These are phyloP conservation scores for Zaprionus camerounensis DNA, from an alignment of 1,140 invertebrate species.

Conservation along the genomic window DNA sequence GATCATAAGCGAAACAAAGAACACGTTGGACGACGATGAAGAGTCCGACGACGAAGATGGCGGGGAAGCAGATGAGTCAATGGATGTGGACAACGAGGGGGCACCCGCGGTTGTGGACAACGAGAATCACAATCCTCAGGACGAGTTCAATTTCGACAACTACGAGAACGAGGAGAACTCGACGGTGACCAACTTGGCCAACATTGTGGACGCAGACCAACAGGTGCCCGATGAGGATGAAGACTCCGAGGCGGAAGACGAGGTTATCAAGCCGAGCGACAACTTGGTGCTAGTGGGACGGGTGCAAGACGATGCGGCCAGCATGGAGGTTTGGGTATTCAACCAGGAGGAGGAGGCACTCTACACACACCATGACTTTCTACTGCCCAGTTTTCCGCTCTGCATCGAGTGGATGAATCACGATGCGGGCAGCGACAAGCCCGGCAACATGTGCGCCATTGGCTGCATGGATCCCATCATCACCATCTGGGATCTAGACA, in stretches of 20 bases:
- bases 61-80: conserved; percentile 55
- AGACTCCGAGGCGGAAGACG: conserved; percentile 96
- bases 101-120: conserved; percentile 78
- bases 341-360: conserved; percentile 94
- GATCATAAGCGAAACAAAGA: conserved; percentile 71
- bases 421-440: conserved; percentile 86
- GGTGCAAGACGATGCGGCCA: conserved; percentile 92
- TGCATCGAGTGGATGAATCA: conserved; percentile 96
- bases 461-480: conserved; percentile 96
- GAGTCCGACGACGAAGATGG: conserved; percentile 66
- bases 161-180: conserved; percentile 88
- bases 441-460: conserved; percentile 95
- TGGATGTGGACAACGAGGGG: conserved; percentile 82
- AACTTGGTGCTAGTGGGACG: conserved; percentile 96
- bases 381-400: conserved; percentile 94
- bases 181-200: conserved; percentile 69
- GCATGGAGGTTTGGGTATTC: conserved; percentile 96
- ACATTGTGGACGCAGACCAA: conserved; percentile 73
- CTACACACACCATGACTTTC: conserved; percentile 97
- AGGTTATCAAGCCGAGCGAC: conserved; percentile 94
- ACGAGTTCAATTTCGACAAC: conserved; percentile 90
- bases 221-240: conserved; percentile 83
- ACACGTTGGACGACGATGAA: conserved; percentile 57
- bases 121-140: conserved; percentile 84
- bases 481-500: conserved; percentile 97